These are phyloP conservation scores for Hylomyscus alleni DNA, from an alignment of 2,797 vertebrate genomes.

Conservation along the genomic window DNA sequence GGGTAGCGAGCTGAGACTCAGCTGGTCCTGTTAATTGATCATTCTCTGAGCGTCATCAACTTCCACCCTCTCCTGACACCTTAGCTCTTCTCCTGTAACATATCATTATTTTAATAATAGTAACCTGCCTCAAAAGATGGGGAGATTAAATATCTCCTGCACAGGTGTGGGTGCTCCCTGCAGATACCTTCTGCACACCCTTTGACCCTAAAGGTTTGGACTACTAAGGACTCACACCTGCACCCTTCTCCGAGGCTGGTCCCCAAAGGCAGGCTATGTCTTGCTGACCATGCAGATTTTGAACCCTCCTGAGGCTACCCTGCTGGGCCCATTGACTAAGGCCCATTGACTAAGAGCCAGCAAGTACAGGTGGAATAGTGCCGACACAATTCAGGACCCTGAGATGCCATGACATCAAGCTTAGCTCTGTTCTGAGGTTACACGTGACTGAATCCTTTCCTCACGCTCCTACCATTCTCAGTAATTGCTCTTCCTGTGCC, in stretches of 20 bases:
- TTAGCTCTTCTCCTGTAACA: not conserved
- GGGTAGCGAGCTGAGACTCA: not conserved
- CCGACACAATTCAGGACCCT: not conserved
- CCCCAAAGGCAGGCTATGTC: not conserved
- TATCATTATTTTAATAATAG: not conserved
- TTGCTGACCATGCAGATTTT: not conserved
- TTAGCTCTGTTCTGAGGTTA: not conserved
- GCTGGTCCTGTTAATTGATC: not conserved
- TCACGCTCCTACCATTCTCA: no score
- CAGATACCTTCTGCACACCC: not conserved
- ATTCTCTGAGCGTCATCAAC: not conserved
- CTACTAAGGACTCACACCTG: not conserved
- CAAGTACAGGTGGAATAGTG: not conserved
- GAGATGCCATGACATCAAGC: not conserved
- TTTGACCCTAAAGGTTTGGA: not conserved
- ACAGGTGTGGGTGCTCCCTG: no score
- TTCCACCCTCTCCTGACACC: not conserved
- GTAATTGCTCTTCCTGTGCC: not conserved
- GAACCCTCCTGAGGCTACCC: not conserved
- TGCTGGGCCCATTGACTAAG: not conserved
- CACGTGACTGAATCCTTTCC: not conserved
- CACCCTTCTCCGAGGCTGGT: not conserved
- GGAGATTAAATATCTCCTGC: not conserved
- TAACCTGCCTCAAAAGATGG: not conserved
- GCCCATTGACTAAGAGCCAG: not conserved